These are phyloP conservation scores for Drosophila lacicola DNA, from an alignment of 2,888 invertebrate species.

Conservation along the genomic window DNA sequence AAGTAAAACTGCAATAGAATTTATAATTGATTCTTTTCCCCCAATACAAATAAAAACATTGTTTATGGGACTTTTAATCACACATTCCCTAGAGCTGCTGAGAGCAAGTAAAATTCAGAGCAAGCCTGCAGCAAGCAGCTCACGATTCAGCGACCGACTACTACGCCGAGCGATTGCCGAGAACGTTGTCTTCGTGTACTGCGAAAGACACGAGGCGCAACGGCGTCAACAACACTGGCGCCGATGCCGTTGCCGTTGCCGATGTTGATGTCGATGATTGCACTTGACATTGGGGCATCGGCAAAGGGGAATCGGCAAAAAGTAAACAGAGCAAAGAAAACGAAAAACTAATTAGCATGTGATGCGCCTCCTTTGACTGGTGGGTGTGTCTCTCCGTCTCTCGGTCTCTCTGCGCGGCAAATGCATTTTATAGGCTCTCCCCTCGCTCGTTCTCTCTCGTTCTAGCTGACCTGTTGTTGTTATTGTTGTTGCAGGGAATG, in stretches of 20 bases:
- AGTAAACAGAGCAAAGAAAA: slow-evolving; percentile 63
- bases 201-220: slow-evolving; percentile 21
- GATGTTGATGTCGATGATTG: slow-evolving; percentile 32
- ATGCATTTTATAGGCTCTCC: slow-evolving; percentile 10
- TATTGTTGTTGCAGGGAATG: slow-evolving; percentile 32
- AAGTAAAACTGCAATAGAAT: slow-evolving; percentile 23
- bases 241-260: slow-evolving; percentile 5
- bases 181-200: slow-evolving; percentile 34
- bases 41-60: slow-evolving; percentile 11
- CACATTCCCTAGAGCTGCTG: slow-evolving; percentile 1
- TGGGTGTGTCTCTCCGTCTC: slow-evolving; percentile 65
- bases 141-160: background rate
- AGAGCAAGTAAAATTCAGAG: slow-evolving; percentile 3
- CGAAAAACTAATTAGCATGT: slow-evolving; percentile 70
- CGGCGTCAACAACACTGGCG: slow-evolving; percentile 32
- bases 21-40: slow-evolving; percentile 35
- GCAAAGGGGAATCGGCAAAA: slow-evolving; percentile 37
- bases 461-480: slow-evolving; percentile 23
- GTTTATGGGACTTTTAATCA: slow-evolving; percentile 25
- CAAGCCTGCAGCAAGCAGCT: slow-evolving; percentile 14
- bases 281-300: slow-evolving; percentile 63
- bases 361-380: slow-evolving; percentile 53
- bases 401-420: slow-evolving; percentile 6
- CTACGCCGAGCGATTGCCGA: slow-evolving; percentile 3
- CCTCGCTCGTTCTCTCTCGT: background rate